Evolutionary conservation across 2,113 vertebrate species (phyloP).

Genomic region (Leptocoma aspasia): DNA sequence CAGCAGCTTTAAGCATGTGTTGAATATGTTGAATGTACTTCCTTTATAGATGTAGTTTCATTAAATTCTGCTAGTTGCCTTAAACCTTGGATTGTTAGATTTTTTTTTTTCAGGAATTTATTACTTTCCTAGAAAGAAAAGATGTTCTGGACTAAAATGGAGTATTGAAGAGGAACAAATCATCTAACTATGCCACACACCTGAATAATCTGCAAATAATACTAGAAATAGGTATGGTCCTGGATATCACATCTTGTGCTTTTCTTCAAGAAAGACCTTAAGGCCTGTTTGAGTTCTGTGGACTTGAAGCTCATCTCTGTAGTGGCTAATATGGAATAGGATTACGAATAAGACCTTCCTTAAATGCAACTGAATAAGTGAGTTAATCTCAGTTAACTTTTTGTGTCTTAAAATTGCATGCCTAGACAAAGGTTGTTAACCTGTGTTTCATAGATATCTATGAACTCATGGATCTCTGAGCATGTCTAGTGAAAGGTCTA

Average conservation of each 20-base stretch:
- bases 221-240: neutral
- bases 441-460: neutral
- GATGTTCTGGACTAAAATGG: neutral
- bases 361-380: neutral
- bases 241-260: neutral
- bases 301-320: neutral
- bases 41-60: neutral
- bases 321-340: neutral
- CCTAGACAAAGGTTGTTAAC: neutral
- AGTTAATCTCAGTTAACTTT: neutral
- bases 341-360: neutral
- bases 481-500: neutral
- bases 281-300: neutral
- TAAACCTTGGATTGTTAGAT: neutral
- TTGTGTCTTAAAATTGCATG: neutral
- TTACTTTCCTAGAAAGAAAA: neutral
- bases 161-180: neutral
- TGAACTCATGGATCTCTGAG: neutral
- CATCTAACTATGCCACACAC: neutral
- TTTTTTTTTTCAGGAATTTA: neutral
- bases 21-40: neutral
- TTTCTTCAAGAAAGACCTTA: neutral
- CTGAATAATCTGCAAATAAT: neutral
- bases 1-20: neutral
- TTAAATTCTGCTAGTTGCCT: neutral